Evolutionary conservation across 2,113 vertebrate genomes (phyloP).

Genomic region (Notothenia coriiceps): DNA sequence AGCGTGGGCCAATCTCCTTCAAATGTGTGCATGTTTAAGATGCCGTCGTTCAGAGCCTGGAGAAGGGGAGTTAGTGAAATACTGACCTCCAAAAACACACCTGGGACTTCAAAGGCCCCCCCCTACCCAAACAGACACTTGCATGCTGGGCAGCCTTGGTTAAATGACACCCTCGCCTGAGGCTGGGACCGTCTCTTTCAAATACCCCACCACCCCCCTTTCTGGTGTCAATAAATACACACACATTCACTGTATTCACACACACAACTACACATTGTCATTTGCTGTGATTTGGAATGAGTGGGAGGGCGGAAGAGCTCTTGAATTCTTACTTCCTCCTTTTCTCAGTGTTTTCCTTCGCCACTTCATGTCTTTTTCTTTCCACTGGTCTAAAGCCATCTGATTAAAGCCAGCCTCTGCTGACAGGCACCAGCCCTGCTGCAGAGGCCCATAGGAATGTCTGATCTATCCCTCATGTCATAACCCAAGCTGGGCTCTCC

Average conservation of each 20-base stretch:
- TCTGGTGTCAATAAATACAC: constrained; percentile 24
- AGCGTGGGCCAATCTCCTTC: constrained; percentile 61
- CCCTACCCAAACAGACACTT: constrained; percentile 69
- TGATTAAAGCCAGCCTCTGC: constrained; percentile 80
- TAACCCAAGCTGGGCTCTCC: constrained; percentile 69
- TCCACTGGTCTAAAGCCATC: constrained; percentile 60
- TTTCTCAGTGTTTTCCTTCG: constrained; percentile 51
- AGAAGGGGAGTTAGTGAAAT: constrained; percentile 62
- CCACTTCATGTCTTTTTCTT: constrained; percentile 57
- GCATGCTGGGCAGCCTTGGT: constrained; percentile 71
- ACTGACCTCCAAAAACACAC: constrained; percentile 80
- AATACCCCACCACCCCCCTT: constrained; percentile 1
- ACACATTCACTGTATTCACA: constrained; percentile 12
- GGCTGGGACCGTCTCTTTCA: constrained; percentile 64
- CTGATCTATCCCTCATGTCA: constrained; percentile 73
- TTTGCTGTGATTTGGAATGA: constrained; percentile 52
- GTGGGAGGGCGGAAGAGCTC: constrained; percentile 43
- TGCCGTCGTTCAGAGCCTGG: constrained; percentile 63
- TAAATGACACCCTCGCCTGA: constrained; percentile 78
- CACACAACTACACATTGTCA: constrained; percentile 42
- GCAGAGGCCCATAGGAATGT: constrained; percentile 77
- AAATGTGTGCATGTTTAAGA: constrained; percentile 82
- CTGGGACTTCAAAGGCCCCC: constrained; percentile 83
- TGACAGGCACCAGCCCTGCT: constrained; percentile 68
- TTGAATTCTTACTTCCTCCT: constrained; percentile 49